Evolutionary conservation across 1,140 invertebrate species (phyloP).

Genomic region (Drosophila teissieri): DNA sequence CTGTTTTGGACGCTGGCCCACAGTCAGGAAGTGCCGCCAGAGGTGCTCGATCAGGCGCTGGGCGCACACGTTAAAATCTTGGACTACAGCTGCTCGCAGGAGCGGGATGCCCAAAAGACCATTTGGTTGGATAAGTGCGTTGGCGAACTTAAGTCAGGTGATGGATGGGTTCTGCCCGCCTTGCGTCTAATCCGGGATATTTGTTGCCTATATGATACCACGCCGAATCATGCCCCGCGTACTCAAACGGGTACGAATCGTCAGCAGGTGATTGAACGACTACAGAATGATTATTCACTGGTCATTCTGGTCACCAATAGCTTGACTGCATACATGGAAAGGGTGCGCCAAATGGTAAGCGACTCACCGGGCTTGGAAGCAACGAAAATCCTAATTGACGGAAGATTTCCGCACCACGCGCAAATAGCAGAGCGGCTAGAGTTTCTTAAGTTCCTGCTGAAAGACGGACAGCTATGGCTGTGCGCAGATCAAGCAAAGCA

Average conservation of each 20-base stretch:
- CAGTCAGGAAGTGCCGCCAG: slow-evolving; percentile 97
- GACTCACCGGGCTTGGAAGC: slow-evolving; percentile 92
- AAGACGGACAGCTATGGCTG: slow-evolving; percentile 97
- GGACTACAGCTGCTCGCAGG: slow-evolving; percentile 98
- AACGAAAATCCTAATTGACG: slow-evolving; percentile 93
- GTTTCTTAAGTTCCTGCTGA: slow-evolving; percentile 96
- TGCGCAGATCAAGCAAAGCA: slow-evolving; percentile 98
- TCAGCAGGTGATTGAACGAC: slow-evolving; percentile 93
- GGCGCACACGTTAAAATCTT: slow-evolving; percentile 98
- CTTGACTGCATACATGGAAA: slow-evolving; percentile 96
- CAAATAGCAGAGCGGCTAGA: slow-evolving; percentile 97
- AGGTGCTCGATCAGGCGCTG: slow-evolving; percentile 98
- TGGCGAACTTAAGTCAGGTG: slow-evolving; percentile 94
- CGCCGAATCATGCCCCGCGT: slow-evolving; percentile 89
- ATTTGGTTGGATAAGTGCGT: slow-evolving; percentile 98
- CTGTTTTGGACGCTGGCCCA: slow-evolving; percentile 99
- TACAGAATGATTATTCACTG: slow-evolving; percentile 96
- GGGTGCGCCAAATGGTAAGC: slow-evolving; percentile 90
- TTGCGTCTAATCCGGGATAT: slow-evolving; percentile 98
- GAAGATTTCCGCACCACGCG: slow-evolving; percentile 94
- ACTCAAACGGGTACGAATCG: slow-evolving; percentile 89
- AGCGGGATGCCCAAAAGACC: slow-evolving; percentile 97
- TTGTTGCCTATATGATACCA: slow-evolving; percentile 95
- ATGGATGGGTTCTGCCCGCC: slow-evolving; percentile 96
- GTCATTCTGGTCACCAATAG: slow-evolving; percentile 97